phyloP scores from a whole-genome alignment of 2,113 vertebrate genomes.

The Coregonus clupeaformis region DNA sequence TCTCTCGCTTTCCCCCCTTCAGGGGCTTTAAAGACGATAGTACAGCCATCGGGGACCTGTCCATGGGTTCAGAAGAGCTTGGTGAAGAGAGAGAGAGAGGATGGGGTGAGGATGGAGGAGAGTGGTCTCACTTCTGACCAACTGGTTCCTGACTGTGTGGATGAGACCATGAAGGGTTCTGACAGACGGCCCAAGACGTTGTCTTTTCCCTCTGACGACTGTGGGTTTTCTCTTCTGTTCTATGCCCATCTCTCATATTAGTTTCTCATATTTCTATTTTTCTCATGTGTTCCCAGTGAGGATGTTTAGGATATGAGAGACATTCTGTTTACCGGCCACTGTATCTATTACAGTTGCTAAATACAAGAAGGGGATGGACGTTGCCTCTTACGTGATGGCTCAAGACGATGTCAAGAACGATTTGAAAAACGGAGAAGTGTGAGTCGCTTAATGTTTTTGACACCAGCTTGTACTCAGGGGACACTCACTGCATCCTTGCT shows the following conservation, averaged over 20 bases:
- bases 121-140: constrained; percentile 62
- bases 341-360: constrained; percentile 53
- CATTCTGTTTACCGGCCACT: background rate
- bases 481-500: background rate
- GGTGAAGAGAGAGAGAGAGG: constrained; percentile 71
- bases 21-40: constrained; percentile 50
- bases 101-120: constrained; percentile 71
- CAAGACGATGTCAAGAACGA: constrained; percentile 60
- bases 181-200: constrained; percentile 35
- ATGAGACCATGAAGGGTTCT: constrained; percentile 48
- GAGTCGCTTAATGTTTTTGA: constrained; percentile 40
- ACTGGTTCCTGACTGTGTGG: constrained; percentile 66
- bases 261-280: background rate
- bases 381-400: constrained; percentile 42
- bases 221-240: constrained; percentile 55
- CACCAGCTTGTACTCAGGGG: background rate
- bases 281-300: background rate
- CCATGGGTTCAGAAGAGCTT: constrained; percentile 56
- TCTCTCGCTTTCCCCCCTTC: constrained; percentile 19
- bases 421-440: constrained; percentile 61
- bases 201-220: constrained; percentile 47
- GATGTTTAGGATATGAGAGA: background rate
- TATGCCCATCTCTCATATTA: background rate
- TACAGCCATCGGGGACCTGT: constrained; percentile 38
- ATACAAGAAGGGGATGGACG: constrained; percentile 52